These are phyloP conservation scores for Xenus cinereus DNA, from an alignment of 2,113 vertebrate genomes.

Conservation along the genomic window DNA sequence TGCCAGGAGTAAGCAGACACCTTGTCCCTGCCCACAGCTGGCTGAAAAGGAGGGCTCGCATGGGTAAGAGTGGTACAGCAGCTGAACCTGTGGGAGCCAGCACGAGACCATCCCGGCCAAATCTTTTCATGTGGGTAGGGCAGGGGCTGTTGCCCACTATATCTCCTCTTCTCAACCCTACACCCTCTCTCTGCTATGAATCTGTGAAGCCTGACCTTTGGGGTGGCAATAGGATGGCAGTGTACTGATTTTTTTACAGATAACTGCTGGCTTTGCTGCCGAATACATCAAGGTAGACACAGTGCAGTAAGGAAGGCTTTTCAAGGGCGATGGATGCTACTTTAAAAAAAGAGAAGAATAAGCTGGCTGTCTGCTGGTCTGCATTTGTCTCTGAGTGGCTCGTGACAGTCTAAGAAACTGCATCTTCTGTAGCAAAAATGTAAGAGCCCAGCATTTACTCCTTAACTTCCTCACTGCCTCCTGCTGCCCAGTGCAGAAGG, in stretches of 20 bases:
- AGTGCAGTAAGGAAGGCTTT: not conserved
- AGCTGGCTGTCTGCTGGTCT: not conserved
- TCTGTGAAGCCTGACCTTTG: not conserved
- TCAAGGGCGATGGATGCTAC: not conserved
- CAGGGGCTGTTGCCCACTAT: not conserved
- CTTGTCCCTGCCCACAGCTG: not conserved
- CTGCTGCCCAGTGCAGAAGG: not conserved
- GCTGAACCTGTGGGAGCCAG: not conserved
- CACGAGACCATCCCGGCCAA: not conserved
- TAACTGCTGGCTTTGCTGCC: not conserved
- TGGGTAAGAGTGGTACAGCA: fast-evolving
- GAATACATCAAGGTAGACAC: not conserved
- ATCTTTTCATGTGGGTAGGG: not conserved
- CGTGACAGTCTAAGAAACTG: not conserved
- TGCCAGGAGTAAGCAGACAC: not conserved
- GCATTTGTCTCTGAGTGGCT: not conserved
- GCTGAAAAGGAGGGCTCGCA: fast-evolving
- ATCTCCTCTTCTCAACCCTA: not conserved
- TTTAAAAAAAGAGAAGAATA: not conserved
- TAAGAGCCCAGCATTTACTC: not conserved
- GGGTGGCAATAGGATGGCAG: fast-evolving
- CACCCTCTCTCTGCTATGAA: not conserved
- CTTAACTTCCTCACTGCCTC: not conserved
- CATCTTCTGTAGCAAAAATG: not conserved
- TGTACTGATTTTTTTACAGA: not conserved